These are phyloP conservation scores for Myotis yumanensis DNA, from an alignment of 2,113 vertebrate species.

Conservation along the genomic window DNA sequence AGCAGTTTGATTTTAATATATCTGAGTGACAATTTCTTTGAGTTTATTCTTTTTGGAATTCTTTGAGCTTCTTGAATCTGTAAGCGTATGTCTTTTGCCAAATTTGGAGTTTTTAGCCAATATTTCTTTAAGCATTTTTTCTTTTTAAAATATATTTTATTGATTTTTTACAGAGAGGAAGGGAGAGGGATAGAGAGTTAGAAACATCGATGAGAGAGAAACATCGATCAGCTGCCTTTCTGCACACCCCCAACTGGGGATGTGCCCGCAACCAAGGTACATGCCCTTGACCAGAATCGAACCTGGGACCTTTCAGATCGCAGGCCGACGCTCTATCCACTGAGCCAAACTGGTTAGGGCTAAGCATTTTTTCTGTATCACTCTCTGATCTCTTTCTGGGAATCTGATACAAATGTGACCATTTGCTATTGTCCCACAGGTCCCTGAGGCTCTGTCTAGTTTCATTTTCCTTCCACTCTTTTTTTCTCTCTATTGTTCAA, in stretches of 20 bases:
- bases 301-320: too few species aligned
- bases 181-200: too few species aligned
- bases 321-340: too few species aligned
- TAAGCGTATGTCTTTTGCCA: neutral
- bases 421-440: neutral
- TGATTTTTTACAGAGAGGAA: too few species aligned
- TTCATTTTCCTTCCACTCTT: neutral
- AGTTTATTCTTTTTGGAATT: neutral
- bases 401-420: neutral
- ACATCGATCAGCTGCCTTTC: too few species aligned
- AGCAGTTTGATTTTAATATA: neutral
- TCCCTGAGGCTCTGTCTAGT: neutral
- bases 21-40: neutral
- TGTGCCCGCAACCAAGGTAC: too few species aligned
- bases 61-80: neutral
- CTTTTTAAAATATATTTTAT: too few species aligned
- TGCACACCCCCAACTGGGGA: too few species aligned
- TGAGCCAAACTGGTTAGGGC: too few species aligned
- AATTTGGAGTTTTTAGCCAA: neutral
- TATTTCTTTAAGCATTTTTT: neutral
- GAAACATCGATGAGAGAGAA: too few species aligned
- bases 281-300: too few species aligned
- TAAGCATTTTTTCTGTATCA: neutral
- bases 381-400: neutral
- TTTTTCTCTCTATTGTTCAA: neutral